Conservation (phyloP, 2,113 vertebrate genomes). For the Lophotis ruficrista region DNA sequence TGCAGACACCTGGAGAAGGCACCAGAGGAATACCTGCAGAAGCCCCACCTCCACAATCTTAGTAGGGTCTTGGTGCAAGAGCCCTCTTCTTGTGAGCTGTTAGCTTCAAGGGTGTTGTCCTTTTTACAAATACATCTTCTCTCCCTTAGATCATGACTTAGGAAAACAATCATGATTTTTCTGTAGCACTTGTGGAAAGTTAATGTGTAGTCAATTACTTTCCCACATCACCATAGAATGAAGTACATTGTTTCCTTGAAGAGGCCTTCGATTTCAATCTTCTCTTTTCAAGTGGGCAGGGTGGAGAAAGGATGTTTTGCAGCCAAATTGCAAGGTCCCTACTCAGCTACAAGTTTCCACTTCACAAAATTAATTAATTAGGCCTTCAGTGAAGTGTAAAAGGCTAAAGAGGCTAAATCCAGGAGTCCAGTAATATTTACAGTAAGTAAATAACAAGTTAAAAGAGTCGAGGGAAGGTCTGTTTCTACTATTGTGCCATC, state of each 20-base stretch:
- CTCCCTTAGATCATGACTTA: neutral
- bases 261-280: neutral
- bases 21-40: neutral
- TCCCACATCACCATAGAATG: neutral
- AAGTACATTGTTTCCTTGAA: neutral
- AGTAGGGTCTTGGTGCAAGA: neutral
- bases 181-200: neutral
- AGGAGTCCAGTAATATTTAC: neutral
- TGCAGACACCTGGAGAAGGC: neutral
- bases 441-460: neutral
- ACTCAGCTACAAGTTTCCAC: neutral
- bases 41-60: neutral
- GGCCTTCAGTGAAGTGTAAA: neutral
- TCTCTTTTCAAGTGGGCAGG: neutral
- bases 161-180: neutral
- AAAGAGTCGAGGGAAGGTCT: neutral
- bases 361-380: neutral
- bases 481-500: neutral
- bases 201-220: neutral
- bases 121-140: neutral
- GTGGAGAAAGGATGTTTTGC: neutral
- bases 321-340: neutral
- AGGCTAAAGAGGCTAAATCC: neutral
- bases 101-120: neutral
- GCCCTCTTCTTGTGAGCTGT: neutral